phyloP scores from a whole-genome alignment of 1,140 invertebrate genomes.

The Cataglyphis hispanica region DNA sequence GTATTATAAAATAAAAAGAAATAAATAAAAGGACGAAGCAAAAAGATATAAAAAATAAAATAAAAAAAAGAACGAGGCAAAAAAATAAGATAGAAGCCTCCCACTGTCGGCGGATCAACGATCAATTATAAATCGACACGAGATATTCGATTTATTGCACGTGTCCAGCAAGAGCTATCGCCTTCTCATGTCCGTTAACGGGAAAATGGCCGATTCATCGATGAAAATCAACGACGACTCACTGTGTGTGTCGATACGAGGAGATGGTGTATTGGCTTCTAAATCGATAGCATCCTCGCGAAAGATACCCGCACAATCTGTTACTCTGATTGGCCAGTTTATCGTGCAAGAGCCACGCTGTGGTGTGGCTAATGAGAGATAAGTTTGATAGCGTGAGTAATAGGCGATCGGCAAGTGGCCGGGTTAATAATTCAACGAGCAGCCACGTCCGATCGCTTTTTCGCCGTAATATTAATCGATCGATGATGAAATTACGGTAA shows the following conservation, averaged over 20 bases:
- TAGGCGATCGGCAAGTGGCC: constrained; percentile 32
- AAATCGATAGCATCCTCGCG: constrained; percentile 54
- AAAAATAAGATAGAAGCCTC: constrained; percentile 16
- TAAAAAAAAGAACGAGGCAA: too few species aligned
- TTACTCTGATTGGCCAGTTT: constrained; percentile 57
- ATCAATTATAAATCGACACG: constrained; percentile 54
- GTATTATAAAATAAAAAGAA: constrained; percentile 3
- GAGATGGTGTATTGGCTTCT: constrained; percentile 50
- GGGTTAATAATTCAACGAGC: constrained; percentile 64
- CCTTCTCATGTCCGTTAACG: constrained; percentile 24
- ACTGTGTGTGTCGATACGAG: background rate
- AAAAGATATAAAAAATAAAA: too few species aligned
- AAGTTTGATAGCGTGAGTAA: constrained; percentile 61
- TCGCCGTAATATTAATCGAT: constrained; percentile 42
- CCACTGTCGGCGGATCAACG: constrained; percentile 10
- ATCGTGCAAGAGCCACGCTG: constrained; percentile 42
- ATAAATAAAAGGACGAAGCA: too few species aligned
- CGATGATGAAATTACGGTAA: constrained; percentile 42
- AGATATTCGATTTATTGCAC: constrained; percentile 41
- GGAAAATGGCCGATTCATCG: constrained; percentile 22
- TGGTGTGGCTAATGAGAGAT: constrained; percentile 66
- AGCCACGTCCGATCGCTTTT: constrained; percentile 31
- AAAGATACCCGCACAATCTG: constrained; percentile 14
- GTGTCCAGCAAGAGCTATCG: constrained; percentile 37
- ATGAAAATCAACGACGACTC: constrained; percentile 19